Evolutionary conservation across 1,140 invertebrate species (phyloP), one percentile per base, ranked within the genome.

Genomic region (Acyrthosiphon pisum): DNA sequence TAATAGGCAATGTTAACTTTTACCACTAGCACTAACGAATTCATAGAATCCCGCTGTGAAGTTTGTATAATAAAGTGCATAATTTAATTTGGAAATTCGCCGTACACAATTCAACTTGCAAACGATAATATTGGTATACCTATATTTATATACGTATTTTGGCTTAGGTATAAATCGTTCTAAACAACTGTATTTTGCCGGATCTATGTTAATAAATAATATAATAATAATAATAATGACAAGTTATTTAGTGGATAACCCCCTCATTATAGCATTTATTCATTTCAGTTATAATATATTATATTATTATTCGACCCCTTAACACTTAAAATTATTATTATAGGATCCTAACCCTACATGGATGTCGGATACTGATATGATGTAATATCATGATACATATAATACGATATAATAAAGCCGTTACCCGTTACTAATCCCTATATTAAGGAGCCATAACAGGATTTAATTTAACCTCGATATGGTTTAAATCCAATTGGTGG

Each of bases 401-500:
- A 50, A 50, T 50, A 50, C 18, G 0, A 50, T 53, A 22, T 53
- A 53, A 6, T 53, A 53, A 6, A 53, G 50, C 50, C 22, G 50
- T 53, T 53, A 53, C 50, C 6, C 50, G 37, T 41, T 26, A 37
- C 56, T 90, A 60, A 90, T 90, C 88, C 50, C 4, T 30, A 41
- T 30, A 76, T 18, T 76, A 90, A 60, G 88, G 46, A 81, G 68
- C 46, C 81, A n/a, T 76, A 81, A 76, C n/a, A 91, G 68, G 90
- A 91, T 91, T 91, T 37, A 81, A 91, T 91, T 91, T 81, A 91
- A 91, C 90, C 90, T 81, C 90, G 37, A 90, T 53, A 56, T 46
- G 9, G 18, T 91, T 91, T 91, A 53, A 91, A 91, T 91, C 60
- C 90, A 91, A 91, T 91, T 91, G n/a, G 22, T 9, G n/a, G 26